Percentiles rank a stretch among this genome's conserved stretches.
phyloP scores from a whole-genome alignment of 1,140 invertebrate genomes.

The Schlechtendalia chinensis region DNA sequence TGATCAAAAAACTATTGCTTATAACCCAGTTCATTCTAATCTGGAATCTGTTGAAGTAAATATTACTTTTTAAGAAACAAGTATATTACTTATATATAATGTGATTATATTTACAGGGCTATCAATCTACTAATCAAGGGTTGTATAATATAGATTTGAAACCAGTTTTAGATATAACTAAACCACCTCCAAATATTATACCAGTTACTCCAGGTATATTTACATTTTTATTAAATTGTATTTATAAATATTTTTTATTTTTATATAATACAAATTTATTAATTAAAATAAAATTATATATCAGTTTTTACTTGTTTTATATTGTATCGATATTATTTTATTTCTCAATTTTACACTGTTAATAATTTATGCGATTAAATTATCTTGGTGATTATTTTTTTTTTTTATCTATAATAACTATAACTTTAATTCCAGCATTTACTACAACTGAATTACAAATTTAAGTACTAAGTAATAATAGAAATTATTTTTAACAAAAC shows the following conservation, averaged over 20 bases:
- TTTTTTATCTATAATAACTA: neutral
- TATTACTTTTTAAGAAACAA: neutral
- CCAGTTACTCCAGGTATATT: constrained; percentile 31
- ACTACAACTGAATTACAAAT: neutral
- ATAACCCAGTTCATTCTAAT: constrained; percentile 13
- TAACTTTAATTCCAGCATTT: neutral
- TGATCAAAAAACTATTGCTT: constrained; percentile 15
- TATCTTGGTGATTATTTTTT: neutral
- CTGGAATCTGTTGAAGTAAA: constrained; percentile 35
- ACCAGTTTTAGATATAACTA: constrained; percentile 42
- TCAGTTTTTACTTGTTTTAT: neutral
- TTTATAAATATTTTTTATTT: neutral
- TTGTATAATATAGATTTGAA: constrained; percentile 37
- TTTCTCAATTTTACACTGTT: neutral
- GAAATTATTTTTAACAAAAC: neutral
- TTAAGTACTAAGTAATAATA: constrained; percentile 2
- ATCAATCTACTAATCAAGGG: constrained; percentile 42
- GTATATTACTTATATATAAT: neutral
- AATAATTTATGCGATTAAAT: no score
- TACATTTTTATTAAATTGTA: neutral
- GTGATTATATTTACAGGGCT: constrained; percentile 14
- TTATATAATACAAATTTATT: neutral
- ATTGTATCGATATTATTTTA: neutral
- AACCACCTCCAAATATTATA: constrained; percentile 36
- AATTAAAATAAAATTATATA: neutral